A percentile compares a stretch with the other conserved stretches of the same genome.
Conservation (phyloP, 2,888 invertebrate species). For the Terebella lapidaria region DNA sequence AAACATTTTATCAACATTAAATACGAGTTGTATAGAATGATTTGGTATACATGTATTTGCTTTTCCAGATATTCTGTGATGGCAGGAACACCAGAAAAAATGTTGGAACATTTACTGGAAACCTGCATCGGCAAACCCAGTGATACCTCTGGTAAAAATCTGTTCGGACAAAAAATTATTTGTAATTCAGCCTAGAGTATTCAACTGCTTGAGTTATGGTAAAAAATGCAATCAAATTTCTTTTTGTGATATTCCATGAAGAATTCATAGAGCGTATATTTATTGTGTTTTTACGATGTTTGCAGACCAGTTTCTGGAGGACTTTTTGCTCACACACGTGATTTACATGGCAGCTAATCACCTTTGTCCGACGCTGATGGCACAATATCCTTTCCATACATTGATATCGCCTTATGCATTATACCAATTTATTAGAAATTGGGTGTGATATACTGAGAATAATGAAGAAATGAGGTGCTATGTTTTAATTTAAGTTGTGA, state of each 20-base stretch:
- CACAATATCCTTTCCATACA: slow-evolving; percentile 61
- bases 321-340: slow-evolving; percentile 76
- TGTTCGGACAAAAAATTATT: too few species aligned
- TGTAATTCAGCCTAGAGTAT: too few species aligned
- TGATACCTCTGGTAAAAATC: slow-evolving; percentile 24
- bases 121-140: slow-evolving; percentile 64
- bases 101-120: slow-evolving; percentile 78
- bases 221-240: too few species aligned
- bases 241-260: not conserved
- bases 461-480: too few species aligned
- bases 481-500: too few species aligned
- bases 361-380: slow-evolving; percentile 68
- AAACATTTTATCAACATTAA: too few species aligned
- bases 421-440: not conserved
- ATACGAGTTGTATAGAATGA: too few species aligned
- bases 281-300: slow-evolving; percentile 15
- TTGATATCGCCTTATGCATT: not conserved
- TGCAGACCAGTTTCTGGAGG: slow-evolving; percentile 72
- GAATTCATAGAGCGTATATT: not conserved
- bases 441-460: too few species aligned
- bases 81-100: slow-evolving; percentile 80
- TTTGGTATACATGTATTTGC: too few species aligned
- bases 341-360: slow-evolving; percentile 75
- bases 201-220: too few species aligned
- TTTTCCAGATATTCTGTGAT: slow-evolving; percentile 68